Evolutionary conservation across 2,113 vertebrate genomes (phyloP), one percentile per base, ranked within the genome.

Genomic region (Carassius carassius): DNA sequence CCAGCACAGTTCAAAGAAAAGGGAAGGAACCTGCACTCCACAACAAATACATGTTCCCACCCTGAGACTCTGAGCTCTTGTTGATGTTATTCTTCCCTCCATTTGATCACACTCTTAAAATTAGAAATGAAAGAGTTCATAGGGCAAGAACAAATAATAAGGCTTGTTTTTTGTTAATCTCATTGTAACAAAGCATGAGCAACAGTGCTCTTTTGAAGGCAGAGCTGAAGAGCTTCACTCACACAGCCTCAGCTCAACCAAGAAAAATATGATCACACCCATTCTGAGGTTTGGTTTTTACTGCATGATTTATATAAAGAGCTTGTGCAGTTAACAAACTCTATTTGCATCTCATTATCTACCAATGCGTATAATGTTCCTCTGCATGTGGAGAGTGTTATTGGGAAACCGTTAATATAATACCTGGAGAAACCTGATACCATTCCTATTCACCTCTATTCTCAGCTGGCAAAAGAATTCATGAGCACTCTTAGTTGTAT

Each of bases 21-120:
- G 54, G 85, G 47, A 86, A 89, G 78, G 51, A 83, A 65, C 67
- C 14, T 72, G 12, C 29, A 16, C n/a, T 87, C 88, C 90, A 93
- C 91, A 90, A 77, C 70, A 92, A 93, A 92, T 74, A 91, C 77
- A 0, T 86, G 80, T 87, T 91, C 88, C 87, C 88, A 89, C 88
- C 86, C 88, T 85, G 78, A 90, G 90, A 78, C 23, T 10, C 10
- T 72, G 83, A 58, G 17, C 54, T 60, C 81, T 86, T 82, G 85
- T 86, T 89, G 86, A 84, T 88, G n/a, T 37, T 56, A 83, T 79
- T 47, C 17, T 74, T 85, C 84, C 65, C 44, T 62, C 56, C 5
- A 84, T 92, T 84, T 92, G 90, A 92, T 91, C 86, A 87, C 83
- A 54, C 81, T 83, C 88, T 51, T 92, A 89, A 92, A 91, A 90